phyloP scores from a whole-genome alignment of 37 sponge, comb jelly and placozoan genomes.

The Spongia lamella region DNA sequence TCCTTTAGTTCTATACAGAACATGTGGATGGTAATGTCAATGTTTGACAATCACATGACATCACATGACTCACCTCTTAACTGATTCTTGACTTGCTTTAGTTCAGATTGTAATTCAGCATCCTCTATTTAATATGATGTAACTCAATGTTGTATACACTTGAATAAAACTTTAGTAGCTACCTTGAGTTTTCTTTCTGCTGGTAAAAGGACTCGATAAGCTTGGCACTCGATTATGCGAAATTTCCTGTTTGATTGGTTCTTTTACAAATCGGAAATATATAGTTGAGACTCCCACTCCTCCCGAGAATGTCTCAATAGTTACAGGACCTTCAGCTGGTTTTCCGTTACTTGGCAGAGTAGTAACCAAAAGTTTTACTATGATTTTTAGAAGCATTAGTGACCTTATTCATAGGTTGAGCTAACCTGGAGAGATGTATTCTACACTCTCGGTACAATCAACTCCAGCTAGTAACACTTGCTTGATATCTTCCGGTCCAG shows the following conservation, averaged over 20 bases:
- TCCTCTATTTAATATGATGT: not conserved
- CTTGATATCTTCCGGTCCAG: slow-evolving; percentile 49
- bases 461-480: slow-evolving; percentile 68
- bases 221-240: slow-evolving; percentile 17
- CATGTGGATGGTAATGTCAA: not conserved
- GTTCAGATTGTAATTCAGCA: slow-evolving; percentile 5
- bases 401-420: not conserved
- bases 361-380: slow-evolving; percentile 75
- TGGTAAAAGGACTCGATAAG: slow-evolving; percentile 26
- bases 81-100: slow-evolving; percentile 24
- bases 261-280: slow-evolving; percentile 49
- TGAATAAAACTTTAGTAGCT: no score
- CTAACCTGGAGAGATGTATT: slow-evolving; percentile 77
- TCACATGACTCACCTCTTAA: slow-evolving; percentile 22
- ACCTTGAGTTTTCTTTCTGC: no score
- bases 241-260: not conserved
- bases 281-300: slow-evolving; percentile 72
- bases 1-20: slow-evolving; percentile 53
- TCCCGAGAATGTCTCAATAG: slow-evolving; percentile 73
- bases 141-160: not conserved
- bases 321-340: slow-evolving; percentile 75
- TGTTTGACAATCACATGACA: not conserved
- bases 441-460: slow-evolving; percentile 79
- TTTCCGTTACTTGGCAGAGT: slow-evolving; percentile 35
- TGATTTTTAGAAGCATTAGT: not conserved